Conservation (phyloP, 2,888 invertebrate species). For the Tanaodytes sp. region DNA sequence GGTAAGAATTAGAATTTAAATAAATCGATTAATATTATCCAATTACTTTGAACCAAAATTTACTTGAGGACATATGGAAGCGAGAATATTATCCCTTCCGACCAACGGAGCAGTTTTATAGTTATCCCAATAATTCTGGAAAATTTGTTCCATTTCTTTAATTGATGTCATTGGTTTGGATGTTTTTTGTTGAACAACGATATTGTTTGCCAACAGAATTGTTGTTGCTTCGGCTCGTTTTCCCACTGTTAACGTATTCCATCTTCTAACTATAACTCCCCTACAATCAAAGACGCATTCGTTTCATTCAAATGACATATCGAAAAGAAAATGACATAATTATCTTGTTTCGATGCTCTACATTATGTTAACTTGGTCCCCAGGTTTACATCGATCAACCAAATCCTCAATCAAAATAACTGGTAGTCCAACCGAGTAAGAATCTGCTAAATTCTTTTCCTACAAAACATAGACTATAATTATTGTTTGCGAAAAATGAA, state of each 20-base stretch:
- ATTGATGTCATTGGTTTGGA: slow-evolving; percentile 63
- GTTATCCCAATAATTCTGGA: slow-evolving; percentile 82
- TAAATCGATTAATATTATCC: too few species aligned
- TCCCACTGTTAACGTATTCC: slow-evolving; percentile 78
- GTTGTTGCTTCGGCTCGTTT: slow-evolving; percentile 78
- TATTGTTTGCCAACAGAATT: slow-evolving; percentile 67
- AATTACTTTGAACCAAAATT: too few species aligned
- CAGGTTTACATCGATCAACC: slow-evolving; percentile 89
- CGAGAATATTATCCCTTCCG: slow-evolving; percentile 84
- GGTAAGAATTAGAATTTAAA: too few species aligned
- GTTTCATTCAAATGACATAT: too few species aligned
- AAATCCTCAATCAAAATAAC: slow-evolving; percentile 79
- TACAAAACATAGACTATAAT: slow-evolving; percentile 13
- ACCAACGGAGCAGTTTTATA: slow-evolving; percentile 78
- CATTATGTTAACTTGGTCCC: slow-evolving; percentile 90
- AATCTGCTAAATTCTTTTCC: slow-evolving; percentile 38
- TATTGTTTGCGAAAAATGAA: neutral
- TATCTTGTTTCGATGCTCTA: too few species aligned
- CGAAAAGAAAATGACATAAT: too few species aligned
- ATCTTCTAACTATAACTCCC: slow-evolving; percentile 84
- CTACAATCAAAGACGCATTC: too few species aligned
- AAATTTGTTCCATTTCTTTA: slow-evolving; percentile 79
- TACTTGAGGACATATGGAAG: slow-evolving; percentile 89
- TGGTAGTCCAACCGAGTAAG: slow-evolving; percentile 61
- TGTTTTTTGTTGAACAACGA: slow-evolving; percentile 65